Evolutionary conservation across 2,797 vertebrate genomes (phyloP).

Genomic region (Chelidonichthys spinosus): DNA sequence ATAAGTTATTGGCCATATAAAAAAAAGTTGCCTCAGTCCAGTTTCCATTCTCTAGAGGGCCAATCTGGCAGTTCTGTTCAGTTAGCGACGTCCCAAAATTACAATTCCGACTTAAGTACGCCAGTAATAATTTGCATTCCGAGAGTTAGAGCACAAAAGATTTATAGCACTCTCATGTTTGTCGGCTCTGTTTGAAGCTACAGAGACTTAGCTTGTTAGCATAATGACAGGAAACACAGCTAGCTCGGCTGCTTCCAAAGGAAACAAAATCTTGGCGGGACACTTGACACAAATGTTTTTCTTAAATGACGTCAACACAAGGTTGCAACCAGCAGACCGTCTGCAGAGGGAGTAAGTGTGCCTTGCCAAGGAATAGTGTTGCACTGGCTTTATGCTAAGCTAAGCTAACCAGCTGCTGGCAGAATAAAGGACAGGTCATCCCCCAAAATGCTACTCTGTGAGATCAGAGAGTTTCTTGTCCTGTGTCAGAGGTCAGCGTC

Average conservation of each 20-base stretch:
- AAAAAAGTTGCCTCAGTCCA: not conserved
- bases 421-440: not conserved
- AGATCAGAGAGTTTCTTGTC: constrained; percentile 32
- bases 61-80: not conserved
- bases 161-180: not conserved
- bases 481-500: constrained; percentile 43
- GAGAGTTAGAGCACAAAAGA: not conserved
- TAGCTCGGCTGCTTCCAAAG: not conserved
- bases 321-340: not conserved
- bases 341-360: not conserved
- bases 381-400: not conserved
- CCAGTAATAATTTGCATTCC: not conserved
- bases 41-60: not conserved
- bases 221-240: not conserved
- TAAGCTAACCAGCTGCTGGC: not conserved
- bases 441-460: constrained; percentile 1
- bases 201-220: not conserved
- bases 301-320: not conserved
- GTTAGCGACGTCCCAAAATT: not conserved
- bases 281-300: not conserved
- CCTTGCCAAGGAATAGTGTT: not conserved
- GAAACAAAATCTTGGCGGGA: not conserved
- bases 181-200: not conserved
- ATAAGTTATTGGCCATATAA: not conserved
- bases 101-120: not conserved